Evolutionary conservation across 2,797 vertebrate genomes (phyloP), one percentile per base, ranked within the genome.

Genomic region (Leptatherina wallacei): DNA sequence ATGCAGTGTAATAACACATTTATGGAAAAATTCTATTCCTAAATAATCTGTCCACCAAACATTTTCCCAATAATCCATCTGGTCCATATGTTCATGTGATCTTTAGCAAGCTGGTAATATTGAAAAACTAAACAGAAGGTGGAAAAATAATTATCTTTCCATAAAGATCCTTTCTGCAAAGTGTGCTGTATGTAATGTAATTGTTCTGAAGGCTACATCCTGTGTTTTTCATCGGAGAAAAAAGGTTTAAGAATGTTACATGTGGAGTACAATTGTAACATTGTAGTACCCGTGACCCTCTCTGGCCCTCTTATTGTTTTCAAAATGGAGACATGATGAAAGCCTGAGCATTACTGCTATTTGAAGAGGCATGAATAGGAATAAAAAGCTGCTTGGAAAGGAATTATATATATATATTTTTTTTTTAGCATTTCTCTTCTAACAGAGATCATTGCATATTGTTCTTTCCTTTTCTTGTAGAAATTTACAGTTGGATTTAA

Each of bases 301-400:
- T 78, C 59, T 40, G 64, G 22, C 54, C 49, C 38, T 56, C 55
- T 68, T 38, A 66, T 24, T 55, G n/a, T 16, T 0, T 18, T 69
- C 54, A 38, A 51, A 78, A 81, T 65, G 36, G 55, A 57, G 29
- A 70, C 60, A 55, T 63, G 65, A 81, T 80, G 35, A 78, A 57
- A 82, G 69, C 69, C 40, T 61, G 33, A 29, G 51, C 47, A 57
- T 71, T 16, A 16, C 38, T 73, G 71, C 74, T 69, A 75, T 73
- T 79, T 77, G 58, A 72, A 75, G 63, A 33, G 20, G 29, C 61
- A 77, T 30, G 67, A 40, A 27, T 40, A 11, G 55, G 35, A 79
- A 32, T 68, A 57, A 61, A 33, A 54, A 49, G 13, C 9, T 1
- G 24, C 10, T 4, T 44, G 0, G 7, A 36, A 54, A 24, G 29